Percentiles rank a stretch among this genome's conserved stretches.
Conservation (phyloP, 1,140 invertebrate species). For the Drosophila lini region DNA sequence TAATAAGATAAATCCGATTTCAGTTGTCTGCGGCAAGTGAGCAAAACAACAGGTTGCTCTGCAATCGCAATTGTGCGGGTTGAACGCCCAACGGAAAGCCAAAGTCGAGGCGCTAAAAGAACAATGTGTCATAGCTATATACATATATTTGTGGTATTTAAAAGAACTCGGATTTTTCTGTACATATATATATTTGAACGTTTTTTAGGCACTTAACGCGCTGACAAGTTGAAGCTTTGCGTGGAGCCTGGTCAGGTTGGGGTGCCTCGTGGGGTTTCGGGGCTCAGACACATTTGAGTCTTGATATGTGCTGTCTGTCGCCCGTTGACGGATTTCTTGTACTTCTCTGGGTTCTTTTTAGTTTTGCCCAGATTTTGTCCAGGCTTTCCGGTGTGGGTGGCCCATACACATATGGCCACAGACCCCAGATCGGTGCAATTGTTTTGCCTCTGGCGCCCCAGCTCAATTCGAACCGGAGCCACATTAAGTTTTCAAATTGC, state of each 20-base stretch:
- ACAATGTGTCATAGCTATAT: slow-evolving; percentile 62
- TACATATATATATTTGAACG: slow-evolving; percentile 1
- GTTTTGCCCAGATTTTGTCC: slow-evolving; percentile 24
- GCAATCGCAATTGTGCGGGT: slow-evolving; percentile 62
- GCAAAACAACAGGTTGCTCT: slow-evolving; percentile 54
- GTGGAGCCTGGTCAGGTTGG: slow-evolving; percentile 48
- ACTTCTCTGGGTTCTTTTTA: slow-evolving; percentile 36
- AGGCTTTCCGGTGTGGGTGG: slow-evolving; percentile 66
- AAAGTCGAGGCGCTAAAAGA: slow-evolving; percentile 61
- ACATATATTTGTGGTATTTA: slow-evolving; percentile 57
- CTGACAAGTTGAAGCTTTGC: slow-evolving; percentile 81
- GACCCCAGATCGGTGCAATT: slow-evolving; percentile 61
- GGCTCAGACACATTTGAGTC: slow-evolving; percentile 61
- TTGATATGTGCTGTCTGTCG: slow-evolving; percentile 75
- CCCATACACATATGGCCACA: slow-evolving; percentile 40
- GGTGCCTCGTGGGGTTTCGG: slow-evolving; percentile 52
- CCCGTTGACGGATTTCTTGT: slow-evolving; percentile 54
- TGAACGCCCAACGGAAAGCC: slow-evolving; percentile 68
- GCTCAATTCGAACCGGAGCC: slow-evolving; percentile 29
- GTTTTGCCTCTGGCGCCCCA: slow-evolving; percentile 69
- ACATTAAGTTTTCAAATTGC: slow-evolving; percentile 75
- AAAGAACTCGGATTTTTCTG: slow-evolving; percentile 33
- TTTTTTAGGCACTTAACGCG: slow-evolving; percentile 64
- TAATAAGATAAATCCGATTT: slow-evolving; percentile 75
- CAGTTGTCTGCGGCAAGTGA: slow-evolving; percentile 46